Conservation (phyloP, 35 echinoderm and acorn worm species). For the Ophiothrix spiculata region DNA sequence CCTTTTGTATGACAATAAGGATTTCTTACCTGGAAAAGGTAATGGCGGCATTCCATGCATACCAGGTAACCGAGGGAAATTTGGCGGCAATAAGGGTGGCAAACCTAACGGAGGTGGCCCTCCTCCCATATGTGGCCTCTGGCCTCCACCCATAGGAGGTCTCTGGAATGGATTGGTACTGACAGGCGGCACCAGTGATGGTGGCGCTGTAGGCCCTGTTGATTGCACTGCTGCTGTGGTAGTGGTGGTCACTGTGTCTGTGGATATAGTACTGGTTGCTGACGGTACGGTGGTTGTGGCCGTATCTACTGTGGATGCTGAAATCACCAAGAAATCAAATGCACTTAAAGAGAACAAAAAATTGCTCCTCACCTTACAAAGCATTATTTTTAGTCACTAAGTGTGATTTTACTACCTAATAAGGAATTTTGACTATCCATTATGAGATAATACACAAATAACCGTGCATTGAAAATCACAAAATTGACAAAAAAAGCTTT, state of each 20-base stretch:
- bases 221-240: not conserved
- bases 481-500: no score
- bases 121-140: not conserved
- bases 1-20: not conserved
- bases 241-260: not conserved
- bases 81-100: slow-evolving; percentile 53
- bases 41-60: not conserved
- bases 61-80: not conserved
- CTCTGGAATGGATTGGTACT: not conserved
- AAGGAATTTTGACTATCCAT: no score
- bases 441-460: no score
- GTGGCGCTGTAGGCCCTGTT: not conserved
- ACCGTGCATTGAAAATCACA: no score
- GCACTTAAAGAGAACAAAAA: not conserved
- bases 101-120: slow-evolving; percentile 46
- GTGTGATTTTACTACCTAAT: no score
- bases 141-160: slow-evolving; percentile 20
- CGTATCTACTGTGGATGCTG: not conserved
- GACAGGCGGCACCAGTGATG: not conserved
- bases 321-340: not conserved
- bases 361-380: not conserved
- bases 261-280: slow-evolving; percentile 7
- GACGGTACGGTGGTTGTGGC: slow-evolving; percentile 20
- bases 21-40: slow-evolving; percentile 45
- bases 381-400: no score